Base-by-base conservation (phyloP, 2,888 invertebrate genomes). In the Halocaridina rubra region DNA sequence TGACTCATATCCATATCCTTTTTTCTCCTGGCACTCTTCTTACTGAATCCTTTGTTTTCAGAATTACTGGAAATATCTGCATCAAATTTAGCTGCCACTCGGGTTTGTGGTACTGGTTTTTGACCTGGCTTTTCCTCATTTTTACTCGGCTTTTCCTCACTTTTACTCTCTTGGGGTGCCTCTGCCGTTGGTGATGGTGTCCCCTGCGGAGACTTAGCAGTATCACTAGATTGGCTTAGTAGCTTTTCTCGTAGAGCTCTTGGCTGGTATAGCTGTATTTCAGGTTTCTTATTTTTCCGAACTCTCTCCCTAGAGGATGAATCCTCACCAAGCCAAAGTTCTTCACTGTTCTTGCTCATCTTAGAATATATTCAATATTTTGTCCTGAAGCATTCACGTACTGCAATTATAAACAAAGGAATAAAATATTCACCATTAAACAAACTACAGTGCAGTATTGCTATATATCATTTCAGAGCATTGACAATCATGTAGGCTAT, bases 181-280 rank as follows among this genome's bases (percentile, higher is more conserved):
- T 33, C 4, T 46, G 5, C 39, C 46, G 22, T 32, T 74, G 39
- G 74, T n/a, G 16, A 10, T 22, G 27, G 39, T n/a, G 24, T 24
- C 53, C 19, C 53, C 3, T 53, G 53, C 3, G 53, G 53, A 19
- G 53, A 53, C 19, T 53, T 53, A 16, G 53, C 22, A 19, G 24
- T 27, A 16, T 64, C 75, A 30, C 27, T 39, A 13, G 75, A 67
- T 5, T 22, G 30, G 19, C 32, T 61, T 16, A 61, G 71, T 8
- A 69, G 77, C 22, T 39, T 71, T 24, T 78, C 69, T 8, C 78
- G 53, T 24, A 82, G 77, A 19, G 82, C 77, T 10, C 82, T 77
- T n/a, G 82, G 82, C 16, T 77, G 77, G 29, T 82, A 82, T 8
- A 82, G 30, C 39, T 82, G 78, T n/a, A 82, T 82, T 59, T 82